These are phyloP conservation scores for Azorinus chamasolen DNA, from an alignment of 2,888 invertebrate genomes.

Conservation along the genomic window DNA sequence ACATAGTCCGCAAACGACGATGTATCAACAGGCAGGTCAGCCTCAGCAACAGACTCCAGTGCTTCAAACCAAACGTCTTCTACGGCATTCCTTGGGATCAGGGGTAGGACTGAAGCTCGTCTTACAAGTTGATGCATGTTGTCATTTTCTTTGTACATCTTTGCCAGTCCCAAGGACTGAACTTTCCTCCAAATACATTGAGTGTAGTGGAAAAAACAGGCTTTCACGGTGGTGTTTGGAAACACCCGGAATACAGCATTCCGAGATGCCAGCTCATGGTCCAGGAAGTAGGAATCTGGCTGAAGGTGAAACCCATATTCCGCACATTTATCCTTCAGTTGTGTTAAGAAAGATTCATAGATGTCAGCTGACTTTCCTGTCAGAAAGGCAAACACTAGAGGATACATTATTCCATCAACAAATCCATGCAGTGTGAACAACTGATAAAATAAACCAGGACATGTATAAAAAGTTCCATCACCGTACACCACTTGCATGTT, in stretches of 20 bases:
- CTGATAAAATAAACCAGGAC: conserved; percentile 31
- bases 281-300: conserved; percentile 21
- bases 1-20: conserved; percentile 51
- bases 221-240: conserved; percentile 37
- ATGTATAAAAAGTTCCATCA: conserved; percentile 43
- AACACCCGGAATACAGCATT: conserved; percentile 21
- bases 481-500: conserved; percentile 7
- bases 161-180: conserved; percentile 44
- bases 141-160: conserved; percentile 26
- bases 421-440: conserved; percentile 34
- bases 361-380: conserved; percentile 23
- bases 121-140: conserved; percentile 34
- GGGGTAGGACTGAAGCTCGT: conserved; percentile 16
- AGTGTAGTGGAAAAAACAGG: conserved; percentile 61
- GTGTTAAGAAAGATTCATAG: conserved; percentile 17
- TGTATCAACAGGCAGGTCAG: conserved; percentile 10
- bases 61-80: conserved; percentile 61
- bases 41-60: conserved; percentile 26
- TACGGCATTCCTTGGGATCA: conserved; percentile 31
- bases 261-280: conserved; percentile 8
- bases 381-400: conserved; percentile 33
- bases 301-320: conserved; percentile 15
- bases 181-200: no score
- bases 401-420: conserved; percentile 19
- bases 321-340: conserved; percentile 12